Conservation (phyloP, 2,888 invertebrate species). For the Idaea biselata region DNA sequence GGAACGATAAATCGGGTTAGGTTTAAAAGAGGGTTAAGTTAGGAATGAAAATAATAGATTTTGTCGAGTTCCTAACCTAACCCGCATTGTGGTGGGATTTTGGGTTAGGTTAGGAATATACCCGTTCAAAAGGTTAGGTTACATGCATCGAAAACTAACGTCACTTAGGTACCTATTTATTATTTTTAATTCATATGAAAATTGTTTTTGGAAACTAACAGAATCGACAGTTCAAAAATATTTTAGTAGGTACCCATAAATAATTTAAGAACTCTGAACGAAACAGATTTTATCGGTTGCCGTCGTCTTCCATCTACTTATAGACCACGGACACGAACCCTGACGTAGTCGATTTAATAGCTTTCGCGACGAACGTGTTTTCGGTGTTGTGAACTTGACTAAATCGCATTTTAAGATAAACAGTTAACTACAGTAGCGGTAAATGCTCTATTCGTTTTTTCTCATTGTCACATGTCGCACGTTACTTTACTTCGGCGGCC, state of each 20-base stretch:
- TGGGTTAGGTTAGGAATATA: no score
- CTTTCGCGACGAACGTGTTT: conserved; percentile 43
- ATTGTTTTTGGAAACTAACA: conserved; percentile 17
- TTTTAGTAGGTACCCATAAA: not conserved
- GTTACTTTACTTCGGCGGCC: conserved; percentile 29
- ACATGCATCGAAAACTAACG: no score
- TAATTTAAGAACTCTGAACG: conserved; percentile 1
- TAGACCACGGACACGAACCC: conserved; percentile 20
- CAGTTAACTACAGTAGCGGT: conserved; percentile 51
- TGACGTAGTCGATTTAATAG: conserved; percentile 34
- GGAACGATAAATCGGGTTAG: no score
- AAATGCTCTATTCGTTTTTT: conserved; percentile 41
- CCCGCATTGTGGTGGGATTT: no score
- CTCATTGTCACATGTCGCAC: conserved; percentile 33
- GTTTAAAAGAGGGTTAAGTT: no score
- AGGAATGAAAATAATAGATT: no score
- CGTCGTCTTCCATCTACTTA: conserved; percentile 9
- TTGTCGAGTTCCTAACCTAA: no score
- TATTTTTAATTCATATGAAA: no score
- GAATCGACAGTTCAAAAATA: conserved; percentile 9
- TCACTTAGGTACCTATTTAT: no score
- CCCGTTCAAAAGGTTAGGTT: no score
- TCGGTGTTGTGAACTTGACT: conserved; percentile 46
- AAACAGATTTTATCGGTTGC: not conserved
- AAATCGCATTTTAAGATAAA: conserved; percentile 46